A percentile compares a stretch with the other conserved stretches of the same genome.
phyloP scores from a whole-genome alignment of 1,140 invertebrate species.

The Drosophila busckii region DNA sequence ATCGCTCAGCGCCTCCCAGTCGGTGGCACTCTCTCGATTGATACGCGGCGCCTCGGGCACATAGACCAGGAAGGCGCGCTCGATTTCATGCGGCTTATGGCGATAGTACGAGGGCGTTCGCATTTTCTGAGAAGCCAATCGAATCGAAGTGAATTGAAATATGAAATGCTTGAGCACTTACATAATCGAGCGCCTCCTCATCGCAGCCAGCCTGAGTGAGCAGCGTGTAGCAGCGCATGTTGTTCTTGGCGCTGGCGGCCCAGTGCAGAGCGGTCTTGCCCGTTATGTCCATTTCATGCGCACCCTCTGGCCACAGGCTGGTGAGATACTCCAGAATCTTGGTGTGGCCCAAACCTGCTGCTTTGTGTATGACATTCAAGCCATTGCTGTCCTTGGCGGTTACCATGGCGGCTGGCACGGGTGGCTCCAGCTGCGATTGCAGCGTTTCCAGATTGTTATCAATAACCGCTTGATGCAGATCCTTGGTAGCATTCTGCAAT shows the following conservation, averaged over 20 bases:
- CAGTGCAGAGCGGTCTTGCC: constrained; percentile 95
- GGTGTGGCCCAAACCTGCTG: constrained; percentile 87
- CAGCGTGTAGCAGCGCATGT: constrained; percentile 86
- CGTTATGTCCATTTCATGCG: constrained; percentile 86
- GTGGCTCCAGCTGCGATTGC: constrained; percentile 83
- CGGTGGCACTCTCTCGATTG: constrained; percentile 84
- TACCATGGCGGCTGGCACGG: constrained; percentile 86
- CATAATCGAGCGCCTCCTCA: constrained; percentile 89
- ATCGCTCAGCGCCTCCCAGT: constrained; percentile 82
- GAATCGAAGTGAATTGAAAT: background rate
- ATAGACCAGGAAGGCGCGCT: constrained; percentile 83
- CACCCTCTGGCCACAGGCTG: constrained; percentile 84
- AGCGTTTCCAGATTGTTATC: constrained; percentile 87
- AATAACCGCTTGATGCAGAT: constrained; percentile 87
- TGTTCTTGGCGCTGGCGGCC: constrained; percentile 87
- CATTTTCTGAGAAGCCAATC: constrained; percentile 84
- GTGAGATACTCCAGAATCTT: constrained; percentile 88
- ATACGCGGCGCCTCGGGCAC: constrained; percentile 89
- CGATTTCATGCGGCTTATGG: constrained; percentile 86
- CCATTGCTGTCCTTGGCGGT: constrained; percentile 90
- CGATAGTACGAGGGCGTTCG: constrained; percentile 89
- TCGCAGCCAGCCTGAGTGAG: constrained; percentile 88
- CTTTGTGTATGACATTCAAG: constrained; percentile 89
- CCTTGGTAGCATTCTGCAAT: constrained; percentile 87
- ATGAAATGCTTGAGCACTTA: constrained; percentile 79